Evolutionary conservation across 2,888 invertebrate genomes (phyloP), one percentile per base, ranked within the genome.

Genomic region (Ornithoptera alexandrae): DNA sequence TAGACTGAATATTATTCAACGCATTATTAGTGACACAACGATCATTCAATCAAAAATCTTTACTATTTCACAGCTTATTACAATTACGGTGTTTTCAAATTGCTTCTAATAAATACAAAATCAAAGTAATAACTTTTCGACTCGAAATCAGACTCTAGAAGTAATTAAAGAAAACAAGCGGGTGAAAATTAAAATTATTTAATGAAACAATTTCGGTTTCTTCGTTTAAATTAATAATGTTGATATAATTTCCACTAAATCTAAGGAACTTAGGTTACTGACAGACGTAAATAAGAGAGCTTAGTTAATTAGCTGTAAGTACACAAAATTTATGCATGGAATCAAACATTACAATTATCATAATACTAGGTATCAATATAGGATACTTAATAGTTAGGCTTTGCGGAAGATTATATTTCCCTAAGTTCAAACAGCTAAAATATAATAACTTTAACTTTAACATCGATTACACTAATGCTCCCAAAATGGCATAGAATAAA

Each of bases 111-210:
- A 2, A 53, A 12, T 53, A 12, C 18, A 53, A 6, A n/a, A n/a
- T 50, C 12, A 46, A 46, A 15, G 12, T 12, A 46, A 46, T 2
- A 12, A 46, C 0, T 2, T 39, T 39, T 10, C 12, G 4, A 46
- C 46, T 46, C 46, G 46, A 46, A 4, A 15, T 46, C 18, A n/a
- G 53, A n/a, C 4, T 1, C 10, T 22, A 53, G 57, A 8, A 58
- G 57, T 18, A 22, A 22, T 58, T 58, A 58, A 58, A 74, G 18
- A 74, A 76, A 82, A 78, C 75, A 72, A 75, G 74, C 70, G 72
- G 71, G 71, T 78, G 79, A 90, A 90, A 92, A 91, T 90, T 90
- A 90, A 89, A 90, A 85, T 89, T 83, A 90, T 92, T 90, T 92
- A 91, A 90, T 92, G 83, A 92, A 92, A 93, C 91, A 92, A 90